Evolutionary conservation across 2,113 vertebrate genomes (phyloP).

Genomic region (Calonectris borealis): DNA sequence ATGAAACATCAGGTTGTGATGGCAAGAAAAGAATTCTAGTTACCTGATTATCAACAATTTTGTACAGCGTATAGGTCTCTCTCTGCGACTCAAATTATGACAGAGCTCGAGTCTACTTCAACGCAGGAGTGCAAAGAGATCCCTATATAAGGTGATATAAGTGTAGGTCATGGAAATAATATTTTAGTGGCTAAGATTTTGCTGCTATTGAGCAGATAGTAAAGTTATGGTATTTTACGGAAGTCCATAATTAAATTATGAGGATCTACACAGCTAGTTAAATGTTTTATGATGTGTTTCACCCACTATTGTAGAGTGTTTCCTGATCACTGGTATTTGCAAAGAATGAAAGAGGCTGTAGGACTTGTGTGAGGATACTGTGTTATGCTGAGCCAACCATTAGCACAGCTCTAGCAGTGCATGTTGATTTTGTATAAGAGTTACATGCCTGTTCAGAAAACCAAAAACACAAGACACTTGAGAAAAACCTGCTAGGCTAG

Average conservation of each 20-base stretch:
- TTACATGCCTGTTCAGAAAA: not conserved
- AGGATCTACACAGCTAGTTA: not conserved
- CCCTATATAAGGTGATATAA: not conserved
- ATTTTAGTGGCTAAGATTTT: not conserved
- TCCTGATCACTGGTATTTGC: not conserved
- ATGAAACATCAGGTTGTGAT: not conserved
- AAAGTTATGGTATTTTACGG: not conserved
- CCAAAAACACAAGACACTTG: not conserved
- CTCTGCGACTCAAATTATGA: not conserved
- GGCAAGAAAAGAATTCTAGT: not conserved
- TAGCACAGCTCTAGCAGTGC: not conserved
- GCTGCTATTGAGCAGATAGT: not conserved
- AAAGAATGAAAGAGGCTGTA: not conserved
- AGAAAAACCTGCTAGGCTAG: not conserved
- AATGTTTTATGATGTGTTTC: not conserved
- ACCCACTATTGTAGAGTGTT: not conserved
- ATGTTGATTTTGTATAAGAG: not conserved
- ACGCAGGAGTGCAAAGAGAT: not conserved
- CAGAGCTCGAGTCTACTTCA: not conserved
- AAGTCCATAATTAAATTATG: not conserved
- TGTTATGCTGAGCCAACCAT: not conserved
- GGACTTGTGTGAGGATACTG: not conserved
- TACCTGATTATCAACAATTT: not conserved
- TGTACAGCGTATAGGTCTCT: not conserved
- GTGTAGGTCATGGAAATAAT: not conserved